Evolutionary conservation across 1,140 invertebrate genomes (phyloP).

Genomic region (Nebria ingens): DNA sequence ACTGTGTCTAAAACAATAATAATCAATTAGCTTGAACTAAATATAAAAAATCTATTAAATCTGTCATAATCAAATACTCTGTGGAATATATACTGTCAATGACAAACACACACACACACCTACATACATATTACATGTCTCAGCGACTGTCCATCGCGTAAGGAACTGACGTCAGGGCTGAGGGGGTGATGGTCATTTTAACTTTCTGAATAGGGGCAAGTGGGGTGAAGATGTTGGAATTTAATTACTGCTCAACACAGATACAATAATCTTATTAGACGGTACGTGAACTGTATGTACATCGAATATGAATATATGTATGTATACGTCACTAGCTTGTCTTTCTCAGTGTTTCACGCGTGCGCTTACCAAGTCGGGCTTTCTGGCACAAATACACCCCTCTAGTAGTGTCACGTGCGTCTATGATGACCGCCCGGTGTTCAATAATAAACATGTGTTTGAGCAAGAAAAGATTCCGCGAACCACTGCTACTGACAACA

Average conservation of each 20-base stretch:
- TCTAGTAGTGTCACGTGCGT: neutral
- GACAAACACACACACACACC: neutral
- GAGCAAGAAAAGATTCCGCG: neutral
- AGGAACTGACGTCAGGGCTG: slow-evolving; percentile 6
- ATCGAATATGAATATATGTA: slow-evolving; percentile 4
- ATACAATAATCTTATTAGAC: slow-evolving; percentile 9
- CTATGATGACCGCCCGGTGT: neutral
- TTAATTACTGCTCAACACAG: slow-evolving; percentile 8
- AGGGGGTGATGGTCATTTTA: neutral
- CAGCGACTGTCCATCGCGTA: neutral
- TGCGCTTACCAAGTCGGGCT: no score
- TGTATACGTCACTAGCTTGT: neutral
- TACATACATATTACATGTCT: neutral
- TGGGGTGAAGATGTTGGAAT: neutral
- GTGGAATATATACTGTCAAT: no score
- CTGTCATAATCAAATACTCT: no score
- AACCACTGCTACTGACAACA: neutral
- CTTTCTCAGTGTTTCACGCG: neutral
- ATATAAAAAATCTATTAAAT: no score
- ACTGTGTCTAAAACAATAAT: no score
- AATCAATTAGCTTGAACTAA: no score
- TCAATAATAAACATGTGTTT: neutral
- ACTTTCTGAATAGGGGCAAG: neutral
- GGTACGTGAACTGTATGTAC: neutral
- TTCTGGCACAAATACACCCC: no score